Evolutionary conservation across 2,888 invertebrate genomes (phyloP).

Genomic region (Leucania comma): DNA sequence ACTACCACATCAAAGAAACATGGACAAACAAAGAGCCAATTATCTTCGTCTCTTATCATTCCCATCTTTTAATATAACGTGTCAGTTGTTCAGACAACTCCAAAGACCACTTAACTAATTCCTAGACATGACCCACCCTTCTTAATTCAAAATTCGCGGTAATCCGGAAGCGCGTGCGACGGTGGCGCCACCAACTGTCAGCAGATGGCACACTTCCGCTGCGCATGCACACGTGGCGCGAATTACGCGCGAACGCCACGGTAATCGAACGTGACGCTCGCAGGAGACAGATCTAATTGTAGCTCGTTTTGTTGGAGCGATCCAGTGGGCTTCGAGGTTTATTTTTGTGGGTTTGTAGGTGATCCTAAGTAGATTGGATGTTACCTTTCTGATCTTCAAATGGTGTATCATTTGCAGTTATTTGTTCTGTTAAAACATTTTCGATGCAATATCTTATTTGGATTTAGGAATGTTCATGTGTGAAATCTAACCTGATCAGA

Average conservation of each 20-base stretch:
- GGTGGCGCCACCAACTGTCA: conserved; percentile 73
- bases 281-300: conserved; percentile 62
- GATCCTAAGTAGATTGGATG: conserved; percentile 45
- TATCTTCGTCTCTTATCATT: conserved; percentile 35
- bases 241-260: conserved; percentile 74
- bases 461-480: neutral
- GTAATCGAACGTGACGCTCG: conserved; percentile 73
- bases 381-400: conserved; percentile 36
- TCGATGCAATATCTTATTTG: neutral
- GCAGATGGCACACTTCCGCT: conserved; percentile 72
- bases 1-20: conserved; percentile 20
- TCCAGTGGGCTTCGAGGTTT: conserved; percentile 44
- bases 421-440: neutral
- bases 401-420: conserved; percentile 21
- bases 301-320: conserved; percentile 54
- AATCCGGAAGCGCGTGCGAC: conserved; percentile 68
- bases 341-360: conserved; percentile 46
- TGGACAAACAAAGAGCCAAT: neutral
- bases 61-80: conserved; percentile 23
- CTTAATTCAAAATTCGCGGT: conserved; percentile 58
- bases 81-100: conserved; percentile 46
- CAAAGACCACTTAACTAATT: conserved; percentile 38
- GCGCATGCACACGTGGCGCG: conserved; percentile 71
- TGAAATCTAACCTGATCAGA: no score
- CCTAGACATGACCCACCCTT: conserved; percentile 56